phyloP scores from a whole-genome alignment of 2,113 vertebrate species.

The Malurus melanocephalus region DNA sequence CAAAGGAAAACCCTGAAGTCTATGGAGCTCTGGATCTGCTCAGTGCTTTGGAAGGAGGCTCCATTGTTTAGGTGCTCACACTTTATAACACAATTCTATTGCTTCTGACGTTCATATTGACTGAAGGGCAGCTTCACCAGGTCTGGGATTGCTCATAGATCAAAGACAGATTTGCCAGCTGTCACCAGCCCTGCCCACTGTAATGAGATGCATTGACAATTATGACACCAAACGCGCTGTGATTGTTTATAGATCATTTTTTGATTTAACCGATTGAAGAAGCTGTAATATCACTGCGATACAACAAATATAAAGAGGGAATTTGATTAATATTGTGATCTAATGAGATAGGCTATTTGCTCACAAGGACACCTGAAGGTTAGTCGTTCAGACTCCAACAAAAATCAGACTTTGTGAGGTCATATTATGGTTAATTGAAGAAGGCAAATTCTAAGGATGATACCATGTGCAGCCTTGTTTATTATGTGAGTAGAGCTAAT shows the following conservation, averaged over 20 bases:
- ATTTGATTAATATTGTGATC: slow-evolving; percentile 63
- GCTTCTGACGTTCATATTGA: not conserved
- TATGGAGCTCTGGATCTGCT: not conserved
- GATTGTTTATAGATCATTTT: slow-evolving; percentile 46
- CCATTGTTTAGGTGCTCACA: not conserved
- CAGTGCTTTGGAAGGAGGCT: not conserved
- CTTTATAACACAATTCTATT: not conserved
- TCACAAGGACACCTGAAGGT: slow-evolving; percentile 69
- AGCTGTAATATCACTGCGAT: slow-evolving; percentile 25
- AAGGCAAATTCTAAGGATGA: slow-evolving; percentile 46
- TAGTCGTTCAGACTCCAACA: slow-evolving; percentile 58
- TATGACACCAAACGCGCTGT: slow-evolving; percentile 14
- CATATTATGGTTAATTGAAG: slow-evolving; percentile 66
- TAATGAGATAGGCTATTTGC: slow-evolving; percentile 60
- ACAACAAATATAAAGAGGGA: slow-evolving; percentile 58
- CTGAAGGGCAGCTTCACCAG: not conserved
- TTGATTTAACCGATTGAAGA: slow-evolving; percentile 49
- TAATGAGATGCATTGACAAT: slow-evolving; percentile 29
- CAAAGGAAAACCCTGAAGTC: not conserved
- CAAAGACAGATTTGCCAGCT: not conserved
- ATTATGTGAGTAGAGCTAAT: slow-evolving; percentile 1
- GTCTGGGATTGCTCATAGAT: not conserved
- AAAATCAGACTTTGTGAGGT: slow-evolving; percentile 52
- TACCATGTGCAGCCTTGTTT: slow-evolving; percentile 53
- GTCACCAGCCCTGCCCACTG: not conserved